Evolutionary conservation across 2,888 invertebrate genomes (phyloP).

Genomic region (Hydriomena furcata): DNA sequence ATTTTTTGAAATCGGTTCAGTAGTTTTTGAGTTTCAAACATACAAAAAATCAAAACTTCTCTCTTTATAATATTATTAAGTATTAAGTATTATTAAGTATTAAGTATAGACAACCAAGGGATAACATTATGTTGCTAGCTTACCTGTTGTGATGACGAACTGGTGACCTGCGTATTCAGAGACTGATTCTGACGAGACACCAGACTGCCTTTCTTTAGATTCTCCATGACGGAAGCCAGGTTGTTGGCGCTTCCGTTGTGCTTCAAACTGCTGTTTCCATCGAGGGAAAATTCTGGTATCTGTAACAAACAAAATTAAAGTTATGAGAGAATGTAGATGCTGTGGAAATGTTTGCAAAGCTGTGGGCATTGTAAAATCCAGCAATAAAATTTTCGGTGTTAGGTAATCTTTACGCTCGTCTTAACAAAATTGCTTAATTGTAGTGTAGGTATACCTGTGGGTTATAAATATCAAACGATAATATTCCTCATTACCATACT

Average conservation of each 20-base stretch:
- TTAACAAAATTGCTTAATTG: constrained; percentile 25
- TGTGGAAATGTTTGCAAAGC: neutral
- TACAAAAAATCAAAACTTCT: no score
- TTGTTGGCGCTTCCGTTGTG: constrained; percentile 83
- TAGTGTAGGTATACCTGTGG: no score
- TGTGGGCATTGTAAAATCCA: no score
- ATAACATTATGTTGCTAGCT: constrained; percentile 7
- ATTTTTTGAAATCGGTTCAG: no score
- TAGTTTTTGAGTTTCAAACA: no score
- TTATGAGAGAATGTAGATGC: neutral
- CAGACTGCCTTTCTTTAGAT: constrained; percentile 87
- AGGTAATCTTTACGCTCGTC: neutral
- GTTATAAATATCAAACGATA: constrained; percentile 21
- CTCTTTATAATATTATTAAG: no score
- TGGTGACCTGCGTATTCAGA: constrained; percentile 80
- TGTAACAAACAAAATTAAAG: constrained; percentile 49
- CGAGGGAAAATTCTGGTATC: constrained; percentile 84
- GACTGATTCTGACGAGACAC: constrained; percentile 73
- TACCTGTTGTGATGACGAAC: constrained; percentile 82
- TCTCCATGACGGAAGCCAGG: constrained; percentile 88
- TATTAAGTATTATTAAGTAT: no score
- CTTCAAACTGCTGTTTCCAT: constrained; percentile 81
- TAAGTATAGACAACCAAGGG: no score
- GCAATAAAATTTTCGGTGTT: no score
- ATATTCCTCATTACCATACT: constrained; percentile 13